A percentile compares a stretch with the other conserved stretches of the same genome.
Conservation (phyloP, 1,140 invertebrate genomes). For the Aleiodes sp. region DNA sequence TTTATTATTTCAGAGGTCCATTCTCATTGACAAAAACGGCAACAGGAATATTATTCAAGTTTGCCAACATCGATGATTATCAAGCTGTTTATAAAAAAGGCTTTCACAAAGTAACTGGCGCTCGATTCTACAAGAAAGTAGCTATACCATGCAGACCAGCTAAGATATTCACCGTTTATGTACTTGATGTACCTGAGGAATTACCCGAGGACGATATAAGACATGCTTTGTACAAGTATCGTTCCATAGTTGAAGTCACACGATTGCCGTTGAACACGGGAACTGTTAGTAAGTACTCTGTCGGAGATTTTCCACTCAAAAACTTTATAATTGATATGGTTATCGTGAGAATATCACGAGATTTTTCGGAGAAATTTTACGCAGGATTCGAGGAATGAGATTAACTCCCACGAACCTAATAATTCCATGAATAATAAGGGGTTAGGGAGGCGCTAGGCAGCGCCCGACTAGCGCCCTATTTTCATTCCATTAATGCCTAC, state of each 20-base stretch:
- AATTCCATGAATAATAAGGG: too few relatives aligned
- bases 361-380: too few relatives aligned
- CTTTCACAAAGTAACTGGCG: slow-evolving; percentile 84
- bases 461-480: too few relatives aligned
- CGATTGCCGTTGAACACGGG: slow-evolving; percentile 68
- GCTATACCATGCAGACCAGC: slow-evolving; percentile 84
- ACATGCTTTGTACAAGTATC: slow-evolving; percentile 81
- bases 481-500: too few relatives aligned
- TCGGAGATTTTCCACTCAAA: too few relatives aligned
- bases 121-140: slow-evolving; percentile 81
- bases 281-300: slow-evolving; percentile 62
- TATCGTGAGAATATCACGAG: too few relatives aligned
- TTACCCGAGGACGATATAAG: slow-evolving; percentile 84
- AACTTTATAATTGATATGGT: too few relatives aligned
- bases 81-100: slow-evolving; percentile 86
- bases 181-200: slow-evolving; percentile 83
- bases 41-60: slow-evolving; percentile 87
- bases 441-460: too few relatives aligned
- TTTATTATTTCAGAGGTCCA: slow-evolving; percentile 70
- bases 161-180: slow-evolving; percentile 82
- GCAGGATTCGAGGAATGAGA: too few relatives aligned
- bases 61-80: slow-evolving; percentile 84
- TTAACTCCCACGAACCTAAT: too few relatives aligned
- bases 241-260: slow-evolving; percentile 79
- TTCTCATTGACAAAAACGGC: slow-evolving; percentile 86